These are phyloP conservation scores for Sterrhoptilus dennistouni DNA, from an alignment of 2,113 vertebrate species.

Conservation along the genomic window DNA sequence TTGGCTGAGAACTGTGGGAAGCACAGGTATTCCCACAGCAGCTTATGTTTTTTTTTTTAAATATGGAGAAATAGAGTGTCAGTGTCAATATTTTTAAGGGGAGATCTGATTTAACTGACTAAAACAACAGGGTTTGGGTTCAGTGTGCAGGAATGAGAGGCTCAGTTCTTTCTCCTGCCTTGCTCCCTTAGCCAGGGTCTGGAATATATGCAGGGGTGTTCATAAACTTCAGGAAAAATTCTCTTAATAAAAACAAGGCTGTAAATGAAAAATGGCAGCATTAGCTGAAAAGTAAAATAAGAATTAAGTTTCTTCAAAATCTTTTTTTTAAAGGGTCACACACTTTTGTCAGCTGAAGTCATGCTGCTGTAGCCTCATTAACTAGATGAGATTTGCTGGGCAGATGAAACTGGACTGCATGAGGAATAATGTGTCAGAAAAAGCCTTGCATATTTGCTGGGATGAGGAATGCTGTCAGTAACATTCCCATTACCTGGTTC, in stretches of 20 bases:
- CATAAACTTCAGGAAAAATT: background rate
- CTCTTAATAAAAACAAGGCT: background rate
- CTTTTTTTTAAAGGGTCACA: background rate
- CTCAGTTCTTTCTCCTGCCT: background rate
- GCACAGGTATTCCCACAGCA: accelerated
- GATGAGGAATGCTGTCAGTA: background rate
- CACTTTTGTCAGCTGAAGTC: background rate
- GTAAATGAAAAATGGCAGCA: background rate
- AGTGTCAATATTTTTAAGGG: background rate
- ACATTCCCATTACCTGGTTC: background rate
- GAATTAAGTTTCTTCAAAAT: background rate
- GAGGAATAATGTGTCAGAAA: background rate
- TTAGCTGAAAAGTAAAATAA: background rate
- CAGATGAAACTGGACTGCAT: background rate
- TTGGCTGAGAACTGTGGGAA: background rate
- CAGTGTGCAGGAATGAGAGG: background rate
- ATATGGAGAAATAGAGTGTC: background rate
- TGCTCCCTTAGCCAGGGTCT: background rate
- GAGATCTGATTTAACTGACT: background rate
- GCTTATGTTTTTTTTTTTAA: background rate
- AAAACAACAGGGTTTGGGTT: background rate
- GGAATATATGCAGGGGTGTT: accelerated
- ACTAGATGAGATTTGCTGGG: background rate
- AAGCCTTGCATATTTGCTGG: background rate
- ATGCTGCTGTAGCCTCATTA: background rate